Conservation (phyloP, 2,113 vertebrate species). For the Sceloporus tristichus region DNA sequence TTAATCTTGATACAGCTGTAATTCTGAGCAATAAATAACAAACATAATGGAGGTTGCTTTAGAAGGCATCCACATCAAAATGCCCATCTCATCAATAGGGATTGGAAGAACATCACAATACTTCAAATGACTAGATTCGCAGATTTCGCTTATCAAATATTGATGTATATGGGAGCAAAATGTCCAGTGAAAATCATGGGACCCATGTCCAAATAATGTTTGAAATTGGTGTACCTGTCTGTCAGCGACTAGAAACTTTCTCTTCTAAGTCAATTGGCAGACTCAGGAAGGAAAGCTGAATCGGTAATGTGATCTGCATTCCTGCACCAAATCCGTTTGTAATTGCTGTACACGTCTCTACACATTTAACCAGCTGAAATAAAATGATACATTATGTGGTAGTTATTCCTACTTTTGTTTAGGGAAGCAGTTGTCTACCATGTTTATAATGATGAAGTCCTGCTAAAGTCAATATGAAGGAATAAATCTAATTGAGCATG, state of each 20-base stretch:
- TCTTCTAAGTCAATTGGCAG: constrained; percentile 53
- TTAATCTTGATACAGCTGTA: not conserved
- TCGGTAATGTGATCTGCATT: constrained; percentile 43
- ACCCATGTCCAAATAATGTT: not conserved
- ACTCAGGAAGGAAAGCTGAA: constrained; percentile 59
- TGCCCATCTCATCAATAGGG: not conserved
- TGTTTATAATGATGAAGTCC: not conserved
- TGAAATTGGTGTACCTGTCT: constrained; percentile 19
- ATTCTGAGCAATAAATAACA: not conserved
- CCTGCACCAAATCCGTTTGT: constrained; percentile 31
- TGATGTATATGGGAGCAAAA: not conserved
- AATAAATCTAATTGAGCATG: not conserved
- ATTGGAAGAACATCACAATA: not conserved
- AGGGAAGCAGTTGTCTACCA: not conserved
- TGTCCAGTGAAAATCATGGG: not conserved
- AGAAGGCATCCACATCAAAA: not conserved
- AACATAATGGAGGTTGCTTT: not conserved
- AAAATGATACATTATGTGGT: not conserved
- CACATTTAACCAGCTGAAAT: not conserved
- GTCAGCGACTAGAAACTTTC: constrained; percentile 55
- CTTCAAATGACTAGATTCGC: not conserved
- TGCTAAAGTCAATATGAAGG: not conserved
- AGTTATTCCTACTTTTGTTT: not conserved
- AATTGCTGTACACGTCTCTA: not conserved
- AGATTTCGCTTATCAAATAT: not conserved